These are phyloP conservation scores for Tenodera sinensis DNA, from an alignment of 2,888 invertebrate species.

Conservation along the genomic window DNA sequence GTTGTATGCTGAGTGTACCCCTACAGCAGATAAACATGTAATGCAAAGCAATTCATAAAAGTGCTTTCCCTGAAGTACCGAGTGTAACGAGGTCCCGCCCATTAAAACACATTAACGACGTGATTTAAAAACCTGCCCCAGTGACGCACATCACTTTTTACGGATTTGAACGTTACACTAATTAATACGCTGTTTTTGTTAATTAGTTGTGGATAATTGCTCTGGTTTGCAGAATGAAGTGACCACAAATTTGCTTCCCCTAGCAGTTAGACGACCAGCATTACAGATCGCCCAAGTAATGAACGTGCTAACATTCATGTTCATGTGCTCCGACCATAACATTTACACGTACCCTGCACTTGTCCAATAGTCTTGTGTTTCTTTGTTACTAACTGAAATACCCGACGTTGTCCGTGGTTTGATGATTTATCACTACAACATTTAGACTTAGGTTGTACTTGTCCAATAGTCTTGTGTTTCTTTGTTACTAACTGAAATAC, in stretches of 20 bases:
- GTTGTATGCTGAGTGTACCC: no score
- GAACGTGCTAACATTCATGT: not conserved
- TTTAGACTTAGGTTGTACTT: no score
- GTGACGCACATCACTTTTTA: no score
- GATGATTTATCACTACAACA: no score
- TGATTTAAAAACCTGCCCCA: not conserved
- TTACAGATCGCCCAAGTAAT: not conserved
- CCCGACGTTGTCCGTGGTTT: no score
- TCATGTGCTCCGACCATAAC: no score
- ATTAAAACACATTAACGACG: not conserved
- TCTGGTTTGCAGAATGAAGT: not conserved
- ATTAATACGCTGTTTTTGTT: not conserved
- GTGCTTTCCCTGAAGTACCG: not conserved
- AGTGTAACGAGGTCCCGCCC: not conserved
- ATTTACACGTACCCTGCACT: no score
- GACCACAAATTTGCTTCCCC: not conserved
- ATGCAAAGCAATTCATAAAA: not conserved
- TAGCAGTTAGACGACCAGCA: not conserved
- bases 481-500: no score
- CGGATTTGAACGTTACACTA: not conserved
- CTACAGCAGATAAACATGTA: not conserved
- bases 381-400: no score
- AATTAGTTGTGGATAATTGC: not conserved
- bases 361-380: no score
- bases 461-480: no score